Conservation (phyloP, 2,113 vertebrate genomes). For the Rousettus leschenaultii region DNA sequence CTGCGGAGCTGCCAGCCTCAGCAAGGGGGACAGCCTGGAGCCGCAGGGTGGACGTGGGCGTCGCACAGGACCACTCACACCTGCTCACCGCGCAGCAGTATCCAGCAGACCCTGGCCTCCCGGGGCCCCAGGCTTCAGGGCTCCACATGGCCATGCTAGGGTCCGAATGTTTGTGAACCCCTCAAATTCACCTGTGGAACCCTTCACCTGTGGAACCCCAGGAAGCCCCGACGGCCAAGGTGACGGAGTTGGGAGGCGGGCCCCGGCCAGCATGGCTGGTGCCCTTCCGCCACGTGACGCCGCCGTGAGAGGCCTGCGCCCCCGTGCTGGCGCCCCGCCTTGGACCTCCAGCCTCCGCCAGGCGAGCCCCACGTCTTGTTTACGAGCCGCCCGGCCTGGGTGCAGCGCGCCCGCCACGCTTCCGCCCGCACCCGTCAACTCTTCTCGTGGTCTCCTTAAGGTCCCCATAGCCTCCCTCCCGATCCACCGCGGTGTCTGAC, state of each 20-base stretch:
- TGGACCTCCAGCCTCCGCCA: neutral
- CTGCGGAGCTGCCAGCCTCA: neutral
- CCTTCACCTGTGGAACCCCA: neutral
- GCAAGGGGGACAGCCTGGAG: neutral
- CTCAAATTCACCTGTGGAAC: neutral
- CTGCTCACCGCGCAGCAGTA: neutral
- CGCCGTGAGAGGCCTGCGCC: neutral
- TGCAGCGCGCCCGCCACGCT: too few relatives aligned
- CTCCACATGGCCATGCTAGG: neutral
- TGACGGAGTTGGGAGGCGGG: neutral
- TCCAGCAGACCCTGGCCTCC: neutral
- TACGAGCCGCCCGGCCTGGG: neutral
- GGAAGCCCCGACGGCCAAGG: neutral
- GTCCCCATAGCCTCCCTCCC: neutral
- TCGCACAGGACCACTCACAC: rapidly evolving
- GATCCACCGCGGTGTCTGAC: neutral
- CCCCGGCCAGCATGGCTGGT: too few relatives aligned
- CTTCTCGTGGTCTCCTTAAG: neutral
- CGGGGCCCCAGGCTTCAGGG: neutral
- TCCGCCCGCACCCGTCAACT: rapidly evolving
- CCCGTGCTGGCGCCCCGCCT: neutral
- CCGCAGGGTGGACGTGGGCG: neutral
- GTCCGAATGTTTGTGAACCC: neutral
- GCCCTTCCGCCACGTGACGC: neutral
- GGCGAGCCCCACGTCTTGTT: neutral